phyloP scores from a whole-genome alignment of 2,113 vertebrate species.

The Nesospiza acunhae region DNA sequence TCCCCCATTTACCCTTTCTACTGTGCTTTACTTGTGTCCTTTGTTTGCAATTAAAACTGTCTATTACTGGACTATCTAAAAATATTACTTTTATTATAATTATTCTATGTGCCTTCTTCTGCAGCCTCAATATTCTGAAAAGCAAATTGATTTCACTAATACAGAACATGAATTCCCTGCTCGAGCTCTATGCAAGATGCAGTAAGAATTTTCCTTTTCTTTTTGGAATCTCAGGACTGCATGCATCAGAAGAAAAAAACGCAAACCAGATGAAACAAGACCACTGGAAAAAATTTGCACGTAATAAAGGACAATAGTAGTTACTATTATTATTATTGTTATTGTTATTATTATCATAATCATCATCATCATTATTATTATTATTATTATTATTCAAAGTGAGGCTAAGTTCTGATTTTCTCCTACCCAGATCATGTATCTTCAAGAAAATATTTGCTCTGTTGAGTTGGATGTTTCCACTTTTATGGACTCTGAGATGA shows the following conservation, averaged over 20 bases:
- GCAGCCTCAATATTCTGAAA: background rate
- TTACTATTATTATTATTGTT: too few relatives aligned
- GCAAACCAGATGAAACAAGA: accelerated
- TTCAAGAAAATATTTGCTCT: background rate
- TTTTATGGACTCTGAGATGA: background rate
- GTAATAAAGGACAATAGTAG: background rate
- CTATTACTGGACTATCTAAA: background rate
- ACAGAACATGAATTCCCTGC: background rate
- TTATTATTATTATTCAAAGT: background rate
- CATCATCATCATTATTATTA: too few relatives aligned
- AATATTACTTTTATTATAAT: background rate
- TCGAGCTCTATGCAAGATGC: background rate
- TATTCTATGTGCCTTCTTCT: background rate
- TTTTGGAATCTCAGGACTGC: background rate
- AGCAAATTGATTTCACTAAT: background rate
- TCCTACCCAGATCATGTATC: background rate
- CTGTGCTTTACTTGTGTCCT: background rate
- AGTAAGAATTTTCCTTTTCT: background rate
- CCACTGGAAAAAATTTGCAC: background rate
- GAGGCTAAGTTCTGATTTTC: background rate
- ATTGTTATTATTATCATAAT: too few relatives aligned
- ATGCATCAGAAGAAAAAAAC: background rate
- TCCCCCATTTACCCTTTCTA: background rate
- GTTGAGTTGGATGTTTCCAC: background rate
- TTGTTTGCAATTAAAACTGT: background rate